These are phyloP conservation scores for Probosciger aterrimus DNA, from an alignment of 2,113 vertebrate genomes.

Conservation along the genomic window DNA sequence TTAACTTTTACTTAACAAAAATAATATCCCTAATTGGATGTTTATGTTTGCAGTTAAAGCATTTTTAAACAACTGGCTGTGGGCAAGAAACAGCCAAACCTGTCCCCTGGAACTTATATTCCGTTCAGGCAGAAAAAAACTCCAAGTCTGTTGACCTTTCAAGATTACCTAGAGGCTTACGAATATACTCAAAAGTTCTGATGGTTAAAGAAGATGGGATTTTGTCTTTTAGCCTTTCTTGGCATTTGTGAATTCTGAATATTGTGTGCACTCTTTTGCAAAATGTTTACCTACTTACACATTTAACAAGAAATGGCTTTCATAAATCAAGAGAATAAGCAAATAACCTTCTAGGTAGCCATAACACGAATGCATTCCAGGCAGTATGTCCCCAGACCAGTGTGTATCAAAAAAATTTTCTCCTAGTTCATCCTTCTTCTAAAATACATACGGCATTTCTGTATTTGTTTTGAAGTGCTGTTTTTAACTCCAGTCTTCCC, in stretches of 20 bases:
- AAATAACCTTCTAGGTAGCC: background rate
- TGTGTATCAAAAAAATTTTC: background rate
- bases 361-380: background rate
- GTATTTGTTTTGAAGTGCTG: background rate
- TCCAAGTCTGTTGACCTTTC: constrained; percentile 13
- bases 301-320: background rate
- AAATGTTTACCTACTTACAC: background rate
- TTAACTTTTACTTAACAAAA: background rate
- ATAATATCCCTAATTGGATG: background rate
- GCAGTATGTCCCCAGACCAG: background rate
- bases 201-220: constrained; percentile 11
- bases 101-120: background rate
- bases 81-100: background rate
- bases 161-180: constrained; percentile 4
- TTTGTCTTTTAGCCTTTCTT: constrained; percentile 39
- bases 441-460: background rate
- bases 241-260: constrained; percentile 51
- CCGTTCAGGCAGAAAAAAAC: background rate
- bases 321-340: background rate
- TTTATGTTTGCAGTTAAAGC: background rate
- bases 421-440: background rate
- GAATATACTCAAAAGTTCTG: background rate
- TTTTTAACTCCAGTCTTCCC: background rate
- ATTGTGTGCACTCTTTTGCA: background rate
- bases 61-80: background rate